Evolutionary conservation across 2,113 vertebrate species (phyloP), one percentile per base, ranked within the genome.

Genomic region (Halichoeres trimaculatus): DNA sequence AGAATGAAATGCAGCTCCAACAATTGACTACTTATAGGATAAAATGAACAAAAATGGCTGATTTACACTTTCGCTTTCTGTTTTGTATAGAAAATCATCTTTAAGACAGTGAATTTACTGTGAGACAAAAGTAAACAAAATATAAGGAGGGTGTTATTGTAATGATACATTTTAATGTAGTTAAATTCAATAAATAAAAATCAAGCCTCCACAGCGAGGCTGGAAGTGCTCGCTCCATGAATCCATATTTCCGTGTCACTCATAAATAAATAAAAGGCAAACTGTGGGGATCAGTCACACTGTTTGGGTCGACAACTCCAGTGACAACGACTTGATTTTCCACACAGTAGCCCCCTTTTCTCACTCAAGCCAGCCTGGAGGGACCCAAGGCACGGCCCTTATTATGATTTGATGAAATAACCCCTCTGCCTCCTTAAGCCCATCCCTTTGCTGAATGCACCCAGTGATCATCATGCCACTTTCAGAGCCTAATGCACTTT

Each of bases 371-470:
- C 67, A 78, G 75, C 57, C 70, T 76, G 67, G 43, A 81, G 83
- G 74, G 80, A 83, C 71, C 56, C 71, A 60, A 76, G 81, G 68
- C 74, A 79, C 68, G 60, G 78, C 78, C 79, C 83, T 78, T 78
- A 83, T 81, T 83, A 85, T 85, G 74, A 81, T 88, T 86, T 83
- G 76, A 91, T 88, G 75, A 82, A 86, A 86, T 79, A 82, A 85
- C 85, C 87, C 69, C 62, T 76, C 59, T 88, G 82, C 86, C 76
- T 85, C 80, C 70, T 76, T 83, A 80, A 85, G 74, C 88, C 83
- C 88, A 89, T 83, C 85, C 87, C 75, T 85, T 85, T 57, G 71
- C 84, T 73, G 57, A 84, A 85, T 70, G 78, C 83, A 74, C 77
- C 76, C 80, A 76, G 61, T 72, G 88, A 87, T 87, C 90, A 87